Conservation (phyloP, 2,113 vertebrate species). For the Prionailurus viverrinus region DNA sequence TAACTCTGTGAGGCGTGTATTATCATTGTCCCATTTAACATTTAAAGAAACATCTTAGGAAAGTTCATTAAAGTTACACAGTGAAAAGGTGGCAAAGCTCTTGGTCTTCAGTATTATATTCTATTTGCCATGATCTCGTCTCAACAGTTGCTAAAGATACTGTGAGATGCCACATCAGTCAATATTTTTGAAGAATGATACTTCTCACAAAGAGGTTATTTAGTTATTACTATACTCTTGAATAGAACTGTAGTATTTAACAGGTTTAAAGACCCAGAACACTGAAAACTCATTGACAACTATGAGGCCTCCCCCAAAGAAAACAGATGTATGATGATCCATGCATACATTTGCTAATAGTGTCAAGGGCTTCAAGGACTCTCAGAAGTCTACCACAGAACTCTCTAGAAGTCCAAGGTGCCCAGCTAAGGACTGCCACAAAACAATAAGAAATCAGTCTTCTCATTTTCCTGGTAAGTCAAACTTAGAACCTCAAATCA, state of each 20-base stretch:
- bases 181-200: background rate
- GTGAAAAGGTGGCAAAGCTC: background rate
- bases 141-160: conserved; percentile 8
- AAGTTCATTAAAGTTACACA: background rate
- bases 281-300: background rate
- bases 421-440: background rate
- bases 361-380: background rate
- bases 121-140: background rate
- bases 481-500: background rate
- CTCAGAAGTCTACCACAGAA: background rate
- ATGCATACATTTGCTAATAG: conserved; percentile 9
- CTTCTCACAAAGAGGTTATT: background rate
- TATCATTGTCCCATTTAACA: background rate
- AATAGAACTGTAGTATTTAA: background rate
- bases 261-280: background rate
- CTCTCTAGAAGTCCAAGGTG: background rate
- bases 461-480: conserved; percentile 2
- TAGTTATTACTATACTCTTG: background rate
- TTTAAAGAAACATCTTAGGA: background rate
- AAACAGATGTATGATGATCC: background rate
- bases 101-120: background rate
- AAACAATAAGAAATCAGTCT: background rate
- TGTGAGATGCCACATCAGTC: background rate
- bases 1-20: background rate
- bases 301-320: background rate